Percentiles rank a stretch among this genome's conserved stretches.
phyloP scores from a whole-genome alignment of 1,140 invertebrate genomes.

The Tachypleus tridentatus region DNA sequence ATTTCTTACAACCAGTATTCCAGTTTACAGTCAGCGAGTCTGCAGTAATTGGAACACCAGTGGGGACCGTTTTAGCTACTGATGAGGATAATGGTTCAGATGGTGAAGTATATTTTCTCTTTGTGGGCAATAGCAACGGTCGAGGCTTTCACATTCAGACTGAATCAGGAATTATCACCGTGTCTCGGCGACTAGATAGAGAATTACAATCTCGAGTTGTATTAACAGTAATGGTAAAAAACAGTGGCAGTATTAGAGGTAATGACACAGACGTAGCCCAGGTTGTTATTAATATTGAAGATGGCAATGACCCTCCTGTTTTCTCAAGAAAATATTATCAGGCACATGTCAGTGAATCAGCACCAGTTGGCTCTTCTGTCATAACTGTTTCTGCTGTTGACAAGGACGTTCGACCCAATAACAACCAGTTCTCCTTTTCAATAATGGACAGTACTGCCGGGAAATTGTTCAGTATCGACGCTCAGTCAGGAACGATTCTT shows the following conservation, averaged over 20 bases:
- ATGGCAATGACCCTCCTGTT: slow-evolving; percentile 89
- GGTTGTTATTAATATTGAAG: slow-evolving; percentile 83
- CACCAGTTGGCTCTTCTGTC: slow-evolving; percentile 54
- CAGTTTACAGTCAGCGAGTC: slow-evolving; percentile 88
- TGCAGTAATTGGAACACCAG: slow-evolving; percentile 65
- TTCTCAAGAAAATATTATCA: slow-evolving; percentile 63
- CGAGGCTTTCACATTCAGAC: slow-evolving; percentile 76
- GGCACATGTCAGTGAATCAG: slow-evolving; percentile 58
- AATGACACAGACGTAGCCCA: slow-evolving; percentile 91
- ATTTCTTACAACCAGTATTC: slow-evolving; percentile 80
- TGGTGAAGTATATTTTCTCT: slow-evolving; percentile 77
- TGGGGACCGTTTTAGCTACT: slow-evolving; percentile 76
- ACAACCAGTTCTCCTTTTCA: slow-evolving; percentile 82
- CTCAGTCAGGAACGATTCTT: slow-evolving; percentile 63
- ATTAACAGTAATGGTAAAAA: slow-evolving; percentile 84
- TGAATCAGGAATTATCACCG: slow-evolving; percentile 66
- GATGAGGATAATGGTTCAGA: slow-evolving; percentile 82
- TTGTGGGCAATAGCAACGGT: slow-evolving; percentile 85
- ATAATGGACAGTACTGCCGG: slow-evolving; percentile 71
- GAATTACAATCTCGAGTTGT: slow-evolving; percentile 82
- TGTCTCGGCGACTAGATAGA: slow-evolving; percentile 66
- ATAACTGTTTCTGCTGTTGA: slow-evolving; percentile 71
- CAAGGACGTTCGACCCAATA: slow-evolving; percentile 77
- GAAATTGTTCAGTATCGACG: slow-evolving; percentile 73
- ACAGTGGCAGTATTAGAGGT: slow-evolving; percentile 75